Base-by-base conservation (phyloP, 2,113 vertebrate species). In the Regulus satrapa region DNA sequence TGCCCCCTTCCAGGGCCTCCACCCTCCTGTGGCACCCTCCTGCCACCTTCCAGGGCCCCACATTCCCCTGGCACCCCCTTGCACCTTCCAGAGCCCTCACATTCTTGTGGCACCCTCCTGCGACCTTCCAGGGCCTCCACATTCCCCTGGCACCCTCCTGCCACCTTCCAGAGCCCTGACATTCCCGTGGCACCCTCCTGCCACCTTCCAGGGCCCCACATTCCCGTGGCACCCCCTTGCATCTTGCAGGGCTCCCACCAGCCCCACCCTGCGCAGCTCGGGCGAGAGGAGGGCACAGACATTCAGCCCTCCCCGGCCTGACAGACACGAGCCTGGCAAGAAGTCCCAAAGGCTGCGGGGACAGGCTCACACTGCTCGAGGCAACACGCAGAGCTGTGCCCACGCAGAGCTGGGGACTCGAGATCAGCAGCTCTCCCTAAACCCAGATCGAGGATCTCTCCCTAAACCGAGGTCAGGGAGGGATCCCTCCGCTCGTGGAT, bases 351-450 rank as follows among this genome's bases (percentile, higher is more conserved):
- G 64, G 46, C 36, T 41, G 24, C 45, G n/a, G n/a, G n/a, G n/a
- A n/a, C n/a, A n/a, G n/a, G n/a, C n/a, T 20, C 34, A 26, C 17
- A 8, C 16, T 1, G 38, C 69, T 49, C 1, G 1, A 26, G 24
- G n/a, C 21, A 24, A 7, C 11, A 25, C n/a, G 24, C 0, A 0
- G 56, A n/a, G 69, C n/a, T n/a, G 14, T 0, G 0, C 41, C 71
- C 61, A 21, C 0, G 0, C 23, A 29, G 51, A 45, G 49, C 31
- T 1, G 12, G 18, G 58, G 8, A n/a, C 19, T 15, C 4, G 12
- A 74, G 26, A 51, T 4, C 79, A 48, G 46, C 36, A 25, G 31
- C 38, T 43, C 13, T 18, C 12, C 66, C 29, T 18, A 28, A 25
- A 48, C 4, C 5, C 52, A 11, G 8, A 13, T 2, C 0, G 5